Evolutionary conservation across 2,888 invertebrate species (phyloP), one percentile per base, ranked within the genome.

Genomic region (Tanaodytes sp.): DNA sequence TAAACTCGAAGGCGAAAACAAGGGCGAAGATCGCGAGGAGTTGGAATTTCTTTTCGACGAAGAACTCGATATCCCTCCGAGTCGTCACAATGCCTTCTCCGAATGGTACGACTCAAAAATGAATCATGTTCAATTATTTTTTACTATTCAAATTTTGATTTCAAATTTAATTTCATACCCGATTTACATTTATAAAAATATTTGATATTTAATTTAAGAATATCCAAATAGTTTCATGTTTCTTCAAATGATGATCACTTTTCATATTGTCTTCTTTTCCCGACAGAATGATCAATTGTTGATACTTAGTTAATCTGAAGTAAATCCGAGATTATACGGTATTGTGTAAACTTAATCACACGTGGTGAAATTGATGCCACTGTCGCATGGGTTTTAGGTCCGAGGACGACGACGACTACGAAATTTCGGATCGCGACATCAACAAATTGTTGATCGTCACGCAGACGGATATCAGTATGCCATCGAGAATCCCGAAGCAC

Each of bases 41-140:
- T 87, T 97, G 73, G 96, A 97, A 85, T 98, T 98, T 87, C 95
- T 96, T 87, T 95, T 98, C 83, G 98, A 98, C 82, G 98, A 98
- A 87, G 98, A 98, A 85, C 87, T 97, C 71, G 95, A 95, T 64
- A 86, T 86, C 73, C 88, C 85, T 12, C 87, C 93, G 73, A 91
- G 94, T 14, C 87, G 94, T 67, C 91, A 91, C 48, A 95, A 95
- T 86, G 92, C 91, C 72, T 93, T 95, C 87, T 90, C 93, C 73
- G 89, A 91, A 81, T 92, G 90, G 92, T 91, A 79, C 23, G n/a
- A n/a, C n/a, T n/a, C n/a, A n/a, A 46, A 36, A 40, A n/a, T n/a
- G n/a, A n/a, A n/a, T n/a, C n/a, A n/a, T n/a, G n/a, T n/a, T n/a
- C n/a, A n/a, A n/a, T n/a, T n/a, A n/a, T n/a, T n/a, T n/a, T n/a